Evolutionary conservation across 2,888 invertebrate genomes (phyloP).

Genomic region (Ormyrus rosae): DNA sequence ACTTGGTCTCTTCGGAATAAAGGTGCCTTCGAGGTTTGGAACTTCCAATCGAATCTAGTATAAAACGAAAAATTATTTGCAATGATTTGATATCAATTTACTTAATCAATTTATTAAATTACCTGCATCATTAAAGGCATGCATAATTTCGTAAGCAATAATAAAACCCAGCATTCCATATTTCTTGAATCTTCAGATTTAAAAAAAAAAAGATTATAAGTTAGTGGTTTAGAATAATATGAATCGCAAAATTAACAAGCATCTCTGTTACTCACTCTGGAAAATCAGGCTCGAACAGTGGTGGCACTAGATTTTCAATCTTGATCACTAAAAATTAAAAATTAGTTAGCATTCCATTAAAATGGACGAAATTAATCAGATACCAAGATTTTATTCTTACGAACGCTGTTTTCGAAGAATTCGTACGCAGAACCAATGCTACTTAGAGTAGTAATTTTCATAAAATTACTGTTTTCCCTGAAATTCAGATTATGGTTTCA

Average conservation of each 20-base stretch:
- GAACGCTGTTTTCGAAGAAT: constrained; percentile 50
- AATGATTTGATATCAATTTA: neutral
- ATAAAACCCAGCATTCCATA: constrained; percentile 46
- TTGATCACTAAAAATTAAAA: constrained; percentile 35
- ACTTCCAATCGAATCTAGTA: constrained; percentile 29
- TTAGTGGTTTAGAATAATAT: too few species aligned
- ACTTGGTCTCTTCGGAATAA: constrained; percentile 46
- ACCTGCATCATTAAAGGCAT: constrained; percentile 50
- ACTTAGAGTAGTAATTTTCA: constrained; percentile 44
- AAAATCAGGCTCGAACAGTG: constrained; percentile 38
- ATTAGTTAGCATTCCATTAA: neutral
- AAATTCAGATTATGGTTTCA: neutral
- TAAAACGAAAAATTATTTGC: neutral
- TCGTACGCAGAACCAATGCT: constrained; percentile 49
- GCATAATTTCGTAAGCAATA: constrained; percentile 47
- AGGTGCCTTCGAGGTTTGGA: constrained; percentile 24
- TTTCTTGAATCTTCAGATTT: constrained; percentile 38
- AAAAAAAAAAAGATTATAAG: neutral
- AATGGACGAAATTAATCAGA: too few species aligned
- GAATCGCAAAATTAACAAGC: too few species aligned
- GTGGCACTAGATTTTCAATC: constrained; percentile 38
- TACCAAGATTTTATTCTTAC: constrained; percentile 38
- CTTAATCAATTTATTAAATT: neutral
- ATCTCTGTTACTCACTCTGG: constrained; percentile 33
- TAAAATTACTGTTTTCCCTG: constrained; percentile 33